Base-by-base conservation (phyloP, 2,113 vertebrate genomes). In the Hemiscyllium ocellatum region DNA sequence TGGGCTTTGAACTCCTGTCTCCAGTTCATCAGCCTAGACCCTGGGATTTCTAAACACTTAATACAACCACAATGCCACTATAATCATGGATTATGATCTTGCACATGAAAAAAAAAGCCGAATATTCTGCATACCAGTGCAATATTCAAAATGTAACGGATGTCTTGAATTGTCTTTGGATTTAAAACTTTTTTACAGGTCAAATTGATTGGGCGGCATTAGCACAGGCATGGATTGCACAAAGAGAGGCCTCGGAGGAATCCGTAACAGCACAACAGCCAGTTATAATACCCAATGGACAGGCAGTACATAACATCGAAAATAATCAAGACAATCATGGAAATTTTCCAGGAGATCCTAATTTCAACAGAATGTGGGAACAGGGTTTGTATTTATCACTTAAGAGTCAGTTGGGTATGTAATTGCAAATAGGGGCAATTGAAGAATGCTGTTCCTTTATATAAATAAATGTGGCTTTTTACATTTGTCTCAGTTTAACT, bases 181-280 rank as follows among this genome's bases (percentile, higher is more conserved):
- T 97, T 96, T 66, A 94, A 94, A 94, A 94, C n/a, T 7, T 7
- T 93, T 66, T 65, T 6, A 96, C 96, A 99, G 99, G 99, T 97
- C 99, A 99, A 97, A 99, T 99, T 96, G 99, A 99, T 97, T 99
- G 99, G 99, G 99, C 99, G 95, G 99, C 99, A 52, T 97, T 99
- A 97, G 99, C 99, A 96, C 99, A 99, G 97, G 99, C 99, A 96
- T 99, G 99, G 99, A 99, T 99, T 96, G 99, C 99, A 93, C 99
- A 99, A 95, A 98, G 99, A 96, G 99, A 99, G 97, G 98, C 99
- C 6, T 99, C 98, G 8, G 98, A 98, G 96, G 97, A 98, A 5
- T 96, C 96, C 95, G 96, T 98, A 69, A 97, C 98, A 95, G 98
- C 98, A 95, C 99, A 97, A 78, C 94, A 72, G 42, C 98, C 97